These are phyloP conservation scores for Neomicropteryx cornuta DNA, from an alignment of 1,140 invertebrate genomes.

Conservation along the genomic window DNA sequence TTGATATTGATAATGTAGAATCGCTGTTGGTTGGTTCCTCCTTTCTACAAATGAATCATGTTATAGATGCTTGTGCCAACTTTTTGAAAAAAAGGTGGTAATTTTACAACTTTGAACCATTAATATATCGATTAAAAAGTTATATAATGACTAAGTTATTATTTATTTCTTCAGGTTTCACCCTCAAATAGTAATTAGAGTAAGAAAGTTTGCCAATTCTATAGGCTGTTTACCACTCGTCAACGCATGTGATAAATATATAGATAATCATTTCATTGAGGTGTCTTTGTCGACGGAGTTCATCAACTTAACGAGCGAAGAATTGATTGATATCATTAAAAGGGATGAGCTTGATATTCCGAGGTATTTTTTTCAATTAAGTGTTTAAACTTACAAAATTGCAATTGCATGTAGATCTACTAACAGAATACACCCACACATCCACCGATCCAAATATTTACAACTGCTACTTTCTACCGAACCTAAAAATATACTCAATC, in stretches of 20 bases:
- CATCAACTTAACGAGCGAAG: conserved; percentile 47
- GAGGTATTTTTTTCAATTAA: conserved; percentile 41
- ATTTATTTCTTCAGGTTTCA: conserved; percentile 64
- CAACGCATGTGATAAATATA: conserved; percentile 68
- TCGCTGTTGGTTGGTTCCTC: conserved; percentile 79
- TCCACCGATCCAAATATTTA: no score
- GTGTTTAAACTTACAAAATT: no score
- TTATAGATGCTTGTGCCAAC: conserved; percentile 74
- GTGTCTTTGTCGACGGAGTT: conserved; percentile 74
- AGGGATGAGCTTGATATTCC: conserved; percentile 71
- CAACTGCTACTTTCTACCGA: no score
- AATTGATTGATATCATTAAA: conserved; percentile 61
- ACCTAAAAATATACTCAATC: no score
- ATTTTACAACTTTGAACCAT: no score
- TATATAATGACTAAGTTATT: no score
- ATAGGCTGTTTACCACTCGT: conserved; percentile 62
- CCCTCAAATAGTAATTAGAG: conserved; percentile 75
- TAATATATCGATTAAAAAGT: no score
- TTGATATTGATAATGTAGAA: conserved; percentile 76
- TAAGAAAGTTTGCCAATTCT: conserved; percentile 73
- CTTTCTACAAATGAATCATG: conserved; percentile 71
- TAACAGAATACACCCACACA: no score
- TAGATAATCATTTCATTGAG: conserved; percentile 74
- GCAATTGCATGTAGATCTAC: no score
- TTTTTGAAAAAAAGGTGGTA: conserved; percentile 65